Evolutionary conservation across 2,888 invertebrate species (phyloP).

Genomic region (Tipula vernalis): DNA sequence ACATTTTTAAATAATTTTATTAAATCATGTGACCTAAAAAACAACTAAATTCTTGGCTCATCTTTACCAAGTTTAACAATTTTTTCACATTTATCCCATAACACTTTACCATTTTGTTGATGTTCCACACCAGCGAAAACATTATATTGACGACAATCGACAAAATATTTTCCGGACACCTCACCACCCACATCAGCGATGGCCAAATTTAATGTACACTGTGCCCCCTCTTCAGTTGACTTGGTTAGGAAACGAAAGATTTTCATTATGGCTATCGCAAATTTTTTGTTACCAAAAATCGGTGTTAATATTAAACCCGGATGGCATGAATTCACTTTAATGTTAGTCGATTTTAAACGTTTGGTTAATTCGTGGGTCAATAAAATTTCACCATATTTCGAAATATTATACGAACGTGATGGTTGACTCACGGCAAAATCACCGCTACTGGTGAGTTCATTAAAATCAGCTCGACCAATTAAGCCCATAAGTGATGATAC

Average conservation of each 20-base stretch:
- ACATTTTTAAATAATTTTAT: too few relatives aligned
- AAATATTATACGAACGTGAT: neutral
- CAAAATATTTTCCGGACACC: neutral
- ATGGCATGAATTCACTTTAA: neutral
- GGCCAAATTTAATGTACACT: neutral
- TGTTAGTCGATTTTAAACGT: neutral
- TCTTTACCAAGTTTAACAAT: neutral
- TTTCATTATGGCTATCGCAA: neutral
- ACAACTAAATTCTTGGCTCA: neutral
- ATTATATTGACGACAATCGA: neutral
- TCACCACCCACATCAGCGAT: neutral
- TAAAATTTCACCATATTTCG: constrained; percentile 5
- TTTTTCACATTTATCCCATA: constrained; percentile 5
- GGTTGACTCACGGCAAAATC: neutral
- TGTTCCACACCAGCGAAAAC: neutral
- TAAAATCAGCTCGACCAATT: neutral
- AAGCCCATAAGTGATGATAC: neutral
- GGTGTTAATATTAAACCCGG: neutral
- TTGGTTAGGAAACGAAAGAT: neutral
- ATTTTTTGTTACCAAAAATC: neutral
- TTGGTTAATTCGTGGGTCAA: neutral
- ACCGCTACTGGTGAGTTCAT: neutral
- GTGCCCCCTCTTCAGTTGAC: neutral
- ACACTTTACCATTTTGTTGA: neutral
- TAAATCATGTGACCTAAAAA: too few relatives aligned